Evolutionary conservation across 2,888 invertebrate genomes (phyloP).

Genomic region (Drosophila melanosoma): DNA sequence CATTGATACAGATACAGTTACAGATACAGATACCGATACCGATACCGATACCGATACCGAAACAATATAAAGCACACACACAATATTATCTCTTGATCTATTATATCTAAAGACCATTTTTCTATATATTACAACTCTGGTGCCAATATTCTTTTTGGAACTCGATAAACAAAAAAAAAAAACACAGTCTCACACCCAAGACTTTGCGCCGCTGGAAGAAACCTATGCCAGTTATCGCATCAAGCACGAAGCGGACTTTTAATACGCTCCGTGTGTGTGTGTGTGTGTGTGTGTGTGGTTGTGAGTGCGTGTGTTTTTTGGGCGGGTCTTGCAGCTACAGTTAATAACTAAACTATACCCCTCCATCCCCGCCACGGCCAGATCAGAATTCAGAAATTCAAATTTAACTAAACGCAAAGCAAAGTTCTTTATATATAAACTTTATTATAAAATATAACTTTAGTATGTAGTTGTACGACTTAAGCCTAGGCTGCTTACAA

Average conservation of each 20-base stretch:
- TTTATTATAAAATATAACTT: slow-evolving; percentile 39
- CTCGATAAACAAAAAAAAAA: slow-evolving; percentile 3
- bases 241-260: slow-evolving; percentile 83
- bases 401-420: slow-evolving; percentile 30
- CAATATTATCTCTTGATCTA: slow-evolving; percentile 38
- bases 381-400: slow-evolving; percentile 23
- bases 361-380: slow-evolving; percentile 17
- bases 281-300: slow-evolving; percentile 2
- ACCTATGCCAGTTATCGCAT: slow-evolving; percentile 83
- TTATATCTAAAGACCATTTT: slow-evolving; percentile 41
- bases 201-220: slow-evolving; percentile 82
- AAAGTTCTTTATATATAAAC: slow-evolving; percentile 48
- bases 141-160: slow-evolving; percentile 71
- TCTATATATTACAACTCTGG: slow-evolving; percentile 68
- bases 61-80: slow-evolving; percentile 17
- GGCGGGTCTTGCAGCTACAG: slow-evolving; percentile 29
- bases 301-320: slow-evolving; percentile 18
- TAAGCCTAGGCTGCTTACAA: slow-evolving; percentile 69
- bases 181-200: slow-evolving; percentile 77
- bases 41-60: not conserved
- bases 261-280: slow-evolving; percentile 43
- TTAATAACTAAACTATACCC: slow-evolving; percentile 5
- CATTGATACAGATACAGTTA: slow-evolving; percentile 18
- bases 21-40: not conserved
- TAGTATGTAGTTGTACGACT: slow-evolving; percentile 64